phyloP scores from a whole-genome alignment of 1,140 invertebrate genomes.

The Zophobas atratus region DNA sequence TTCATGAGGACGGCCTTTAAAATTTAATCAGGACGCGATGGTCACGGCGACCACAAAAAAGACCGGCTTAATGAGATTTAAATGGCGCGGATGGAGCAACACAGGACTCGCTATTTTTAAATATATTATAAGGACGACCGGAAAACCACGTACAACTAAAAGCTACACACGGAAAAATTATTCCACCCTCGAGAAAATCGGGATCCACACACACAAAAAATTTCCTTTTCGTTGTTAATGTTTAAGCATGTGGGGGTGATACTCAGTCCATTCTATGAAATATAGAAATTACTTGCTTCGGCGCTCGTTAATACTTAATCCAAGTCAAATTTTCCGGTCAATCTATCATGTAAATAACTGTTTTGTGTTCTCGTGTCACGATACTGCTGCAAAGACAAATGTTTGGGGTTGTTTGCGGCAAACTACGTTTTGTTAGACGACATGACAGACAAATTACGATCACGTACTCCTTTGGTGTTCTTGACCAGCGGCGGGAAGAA shows the following conservation, averaged over 20 bases:
- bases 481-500: too few species aligned
- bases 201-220: too few species aligned
- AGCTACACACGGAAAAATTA: too few species aligned
- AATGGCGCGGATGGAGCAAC: neutral
- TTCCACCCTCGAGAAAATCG: too few species aligned
- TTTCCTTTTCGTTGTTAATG: too few species aligned
- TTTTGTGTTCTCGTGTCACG: conserved; percentile 43
- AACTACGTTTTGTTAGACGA: conserved; percentile 26
- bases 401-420: conserved; percentile 34
- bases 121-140: too few species aligned
- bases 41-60: conserved; percentile 26
- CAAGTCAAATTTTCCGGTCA: conserved; percentile 46
- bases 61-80: conserved; percentile 28
- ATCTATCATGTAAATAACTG: conserved; percentile 48
- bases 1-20: conserved; percentile 40
- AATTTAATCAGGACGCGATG: conserved; percentile 39
- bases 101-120: too few species aligned
- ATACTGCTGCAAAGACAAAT: conserved; percentile 39
- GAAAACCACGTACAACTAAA: too few species aligned
- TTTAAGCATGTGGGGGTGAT: neutral
- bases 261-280: conserved; percentile 32
- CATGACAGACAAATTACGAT: conserved; percentile 40
- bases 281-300: conserved; percentile 28
- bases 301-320: conserved; percentile 31
- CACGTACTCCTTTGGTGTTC: neutral